A percentile compares a stretch with the other conserved stretches of the same genome.
Conservation (phyloP, 2,888 invertebrate species). For the Ochlodes sylvanus region DNA sequence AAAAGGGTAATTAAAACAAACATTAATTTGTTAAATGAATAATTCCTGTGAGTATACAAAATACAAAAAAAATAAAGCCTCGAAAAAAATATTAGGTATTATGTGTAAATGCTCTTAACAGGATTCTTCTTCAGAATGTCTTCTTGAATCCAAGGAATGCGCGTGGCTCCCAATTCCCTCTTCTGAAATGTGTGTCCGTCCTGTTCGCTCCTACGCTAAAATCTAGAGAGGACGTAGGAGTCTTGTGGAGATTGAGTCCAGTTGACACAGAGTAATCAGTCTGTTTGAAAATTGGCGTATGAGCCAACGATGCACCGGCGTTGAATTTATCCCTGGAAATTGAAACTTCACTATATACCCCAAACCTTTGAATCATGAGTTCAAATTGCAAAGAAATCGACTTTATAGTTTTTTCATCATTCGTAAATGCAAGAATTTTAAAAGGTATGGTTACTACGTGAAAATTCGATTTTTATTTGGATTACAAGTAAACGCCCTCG, state of each 20-base stretch:
- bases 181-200: slow-evolving; percentile 36
- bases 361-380: too few relatives aligned
- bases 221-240: slow-evolving; percentile 45
- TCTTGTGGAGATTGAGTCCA: slow-evolving; percentile 47
- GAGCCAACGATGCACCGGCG: slow-evolving; percentile 45
- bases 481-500: too few relatives aligned
- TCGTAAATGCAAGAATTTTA: too few relatives aligned
- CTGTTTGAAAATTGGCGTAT: slow-evolving; percentile 47
- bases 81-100: too few relatives aligned
- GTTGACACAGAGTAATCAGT: slow-evolving; percentile 47
- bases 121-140: slow-evolving; percentile 42
- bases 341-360: too few relatives aligned
- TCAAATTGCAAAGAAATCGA: too few relatives aligned
- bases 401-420: too few relatives aligned
- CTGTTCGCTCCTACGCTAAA: slow-evolving; percentile 45
- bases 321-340: slow-evolving; percentile 45
- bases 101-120: too few relatives aligned
- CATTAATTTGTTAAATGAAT: not conserved
- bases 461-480: too few relatives aligned
- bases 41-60: not conserved
- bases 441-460: too few relatives aligned
- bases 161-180: slow-evolving; percentile 43
- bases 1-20: too few relatives aligned
- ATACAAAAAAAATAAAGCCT: too few relatives aligned
- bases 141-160: slow-evolving; percentile 39